Evolutionary conservation across 2,888 invertebrate species (phyloP).

Genomic region (Tinea trinotella): DNA sequence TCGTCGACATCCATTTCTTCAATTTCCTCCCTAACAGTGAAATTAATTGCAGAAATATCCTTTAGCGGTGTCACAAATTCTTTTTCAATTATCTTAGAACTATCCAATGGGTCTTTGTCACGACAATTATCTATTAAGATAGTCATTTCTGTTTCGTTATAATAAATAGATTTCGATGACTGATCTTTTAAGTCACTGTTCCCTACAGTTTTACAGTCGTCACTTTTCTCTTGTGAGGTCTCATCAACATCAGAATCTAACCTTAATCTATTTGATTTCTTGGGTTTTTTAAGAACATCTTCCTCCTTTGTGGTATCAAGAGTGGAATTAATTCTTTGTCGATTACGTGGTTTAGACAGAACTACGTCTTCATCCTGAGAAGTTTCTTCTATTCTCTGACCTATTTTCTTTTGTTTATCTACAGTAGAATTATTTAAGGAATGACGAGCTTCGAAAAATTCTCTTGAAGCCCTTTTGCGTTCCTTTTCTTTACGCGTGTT

Average conservation of each 20-base stretch:
- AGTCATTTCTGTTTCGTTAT: constrained; percentile 51
- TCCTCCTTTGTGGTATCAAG: background rate
- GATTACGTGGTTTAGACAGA: constrained; percentile 35
- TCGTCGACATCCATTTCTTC: constrained; percentile 39
- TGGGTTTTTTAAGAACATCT: constrained; percentile 20
- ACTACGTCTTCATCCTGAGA: constrained; percentile 35
- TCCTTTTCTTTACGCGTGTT: constrained; percentile 52
- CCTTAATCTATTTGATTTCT: constrained; percentile 43
- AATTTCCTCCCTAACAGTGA: constrained; percentile 34
- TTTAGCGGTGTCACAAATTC: constrained; percentile 50
- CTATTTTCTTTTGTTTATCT: constrained; percentile 30
- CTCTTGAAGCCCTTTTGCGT: constrained; percentile 56
- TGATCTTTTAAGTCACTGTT: constrained; percentile 32
- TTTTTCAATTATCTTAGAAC: constrained; percentile 35
- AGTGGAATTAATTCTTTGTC: background rate
- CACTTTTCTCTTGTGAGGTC: constrained; percentile 22
- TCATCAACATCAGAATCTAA: constrained; percentile 38
- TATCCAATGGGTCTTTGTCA: constrained; percentile 40
- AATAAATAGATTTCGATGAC: constrained; percentile 34
- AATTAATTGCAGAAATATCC: constrained; percentile 36
- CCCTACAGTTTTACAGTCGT: constrained; percentile 20
- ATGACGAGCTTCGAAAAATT: constrained; percentile 61
- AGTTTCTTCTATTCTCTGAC: constrained; percentile 36
- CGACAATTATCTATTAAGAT: constrained; percentile 29
- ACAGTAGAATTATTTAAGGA: constrained; percentile 25